These are phyloP conservation scores for Encarsia formosa DNA, from an alignment of 2,888 invertebrate species.

Conservation along the genomic window DNA sequence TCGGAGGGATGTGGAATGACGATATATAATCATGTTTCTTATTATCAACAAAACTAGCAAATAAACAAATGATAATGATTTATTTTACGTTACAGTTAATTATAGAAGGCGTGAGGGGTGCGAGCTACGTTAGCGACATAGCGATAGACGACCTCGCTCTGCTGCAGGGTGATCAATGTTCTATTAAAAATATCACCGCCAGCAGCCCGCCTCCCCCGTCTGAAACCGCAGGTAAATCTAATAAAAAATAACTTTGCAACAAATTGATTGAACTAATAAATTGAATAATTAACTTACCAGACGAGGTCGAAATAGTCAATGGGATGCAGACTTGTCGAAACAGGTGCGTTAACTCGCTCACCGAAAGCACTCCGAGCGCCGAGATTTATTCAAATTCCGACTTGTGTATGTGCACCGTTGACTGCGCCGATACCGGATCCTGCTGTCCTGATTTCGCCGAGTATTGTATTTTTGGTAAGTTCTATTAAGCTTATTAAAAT, in stretches of 20 bases:
- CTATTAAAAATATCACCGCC: slow-evolving; percentile 27
- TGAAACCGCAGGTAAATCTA: too few relatives aligned
- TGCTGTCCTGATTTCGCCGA: slow-evolving; percentile 69
- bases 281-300: slow-evolving; percentile 26
- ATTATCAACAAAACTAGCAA: too few relatives aligned
- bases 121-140: slow-evolving; percentile 68
- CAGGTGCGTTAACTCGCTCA: slow-evolving; percentile 36
- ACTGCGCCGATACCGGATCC: slow-evolving; percentile 55
- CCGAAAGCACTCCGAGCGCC: slow-evolving; percentile 13
- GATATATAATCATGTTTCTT: too few relatives aligned
- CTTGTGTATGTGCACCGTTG: slow-evolving; percentile 59
- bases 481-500: too few relatives aligned
- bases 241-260: not conserved
- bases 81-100: slow-evolving; percentile 64
- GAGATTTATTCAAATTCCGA: slow-evolving; percentile 32
- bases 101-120: slow-evolving; percentile 70
- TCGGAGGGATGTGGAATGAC: too few relatives aligned
- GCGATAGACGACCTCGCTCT: slow-evolving; percentile 77
- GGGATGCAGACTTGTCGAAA: slow-evolving; percentile 43
- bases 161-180: slow-evolving; percentile 59
- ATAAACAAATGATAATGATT: too few relatives aligned
- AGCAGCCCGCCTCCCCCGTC: not conserved
- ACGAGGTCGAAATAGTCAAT: slow-evolving; percentile 45
- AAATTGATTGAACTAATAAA: not conserved
- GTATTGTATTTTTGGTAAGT: slow-evolving; percentile 55